Evolutionary conservation across 1,140 invertebrate genomes (phyloP), one percentile per base, ranked within the genome.

Genomic region (Mactra quadrangularis): DNA sequence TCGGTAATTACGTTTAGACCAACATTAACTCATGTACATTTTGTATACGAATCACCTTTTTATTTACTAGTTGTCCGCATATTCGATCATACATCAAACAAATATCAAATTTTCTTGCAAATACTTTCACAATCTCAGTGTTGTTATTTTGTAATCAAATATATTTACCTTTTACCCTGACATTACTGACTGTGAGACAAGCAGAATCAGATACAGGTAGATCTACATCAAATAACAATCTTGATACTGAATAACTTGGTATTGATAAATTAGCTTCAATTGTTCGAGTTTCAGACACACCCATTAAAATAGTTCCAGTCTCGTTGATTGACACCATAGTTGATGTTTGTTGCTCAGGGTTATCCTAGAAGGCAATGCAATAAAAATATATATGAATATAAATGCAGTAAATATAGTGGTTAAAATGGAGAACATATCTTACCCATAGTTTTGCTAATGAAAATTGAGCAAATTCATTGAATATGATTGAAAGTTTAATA

Each of bases 211-310:
- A 27, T 2, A 31, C n/a, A 0, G 76, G 76, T 19, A 78, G 31
- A 19, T 78, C 76, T 3, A 55, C 62, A 31, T 78, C 76, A 78
- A 78, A 68, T 17, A 78, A 62, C 4, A 68, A 38, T 29, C 38
- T 66, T 0, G 76, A 78, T 11, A 57, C 45, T 11, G 76, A 78
- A 19, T 15, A n/a, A 45, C 38, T 17, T 25, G 62, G 76, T 1
- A 78, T 47, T 4, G 27, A 52, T 15, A 78, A 15, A 0, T 1
- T 68, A 19, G 60, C 76, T 31, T 27, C 27, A 3, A 78, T 7
- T 19, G 76, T 78, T 9, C 22, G 9, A n/a, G 31, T 68, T 50
- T 78, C 53, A 38, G 31, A 45, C 35, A 68, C 29, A 6, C 25
- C n/a, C 41, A 77, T 60, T 15, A 50, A 1, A 11, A 64, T 19